Evolutionary conservation across 2,888 invertebrate genomes (phyloP), one percentile per base, ranked within the genome.

Genomic region (Agonopterix arenella): DNA sequence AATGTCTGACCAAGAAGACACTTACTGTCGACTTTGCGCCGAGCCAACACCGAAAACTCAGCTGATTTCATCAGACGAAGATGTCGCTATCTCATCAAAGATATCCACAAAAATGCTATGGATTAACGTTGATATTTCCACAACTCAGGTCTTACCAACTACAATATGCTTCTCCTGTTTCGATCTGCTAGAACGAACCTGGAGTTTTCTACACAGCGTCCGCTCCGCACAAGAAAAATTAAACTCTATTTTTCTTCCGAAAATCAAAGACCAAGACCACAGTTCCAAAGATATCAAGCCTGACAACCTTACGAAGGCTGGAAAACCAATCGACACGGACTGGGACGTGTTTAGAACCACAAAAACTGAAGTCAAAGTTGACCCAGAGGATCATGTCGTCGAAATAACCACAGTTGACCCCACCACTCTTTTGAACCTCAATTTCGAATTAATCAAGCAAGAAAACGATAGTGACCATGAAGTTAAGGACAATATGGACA

Each of bases 111-210:
- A 89, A 70, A 75, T 88, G 74, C 65, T 66, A 2, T 88, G 85
- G 85, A 84, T 89, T 58, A 89, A 88, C 58, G 70, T 89, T 42
- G 80, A 86, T 60, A 61, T 84, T 59, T 66, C 75, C 28, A 44
- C 64, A 7, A 55, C 68, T 8, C 69, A 67, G 57, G 51, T 52
- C 5, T 71, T 88, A 16, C 89, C 89, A 3, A 80, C 70, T 11
- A 73, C 80, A 2, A 85, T 88, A 53, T 89, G 89, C 57, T 89
- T 78, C 57, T 73, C 85, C 2, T 89, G 89, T 58, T 88, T 84
- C 61, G 88, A 86, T 55, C 62, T 73, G 46, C 58, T 89, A 50
- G 86, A 88, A 61, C 78, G 82, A 54, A 85, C 88, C 1, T 89
- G 84, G 80, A 56, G 66, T 8, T 89, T 89, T 54, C 59, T 89